A percentile compares a stretch with the other conserved stretches of the same genome.
phyloP scores from a whole-genome alignment of 2,888 invertebrate genomes.

The Troides helena region DNA sequence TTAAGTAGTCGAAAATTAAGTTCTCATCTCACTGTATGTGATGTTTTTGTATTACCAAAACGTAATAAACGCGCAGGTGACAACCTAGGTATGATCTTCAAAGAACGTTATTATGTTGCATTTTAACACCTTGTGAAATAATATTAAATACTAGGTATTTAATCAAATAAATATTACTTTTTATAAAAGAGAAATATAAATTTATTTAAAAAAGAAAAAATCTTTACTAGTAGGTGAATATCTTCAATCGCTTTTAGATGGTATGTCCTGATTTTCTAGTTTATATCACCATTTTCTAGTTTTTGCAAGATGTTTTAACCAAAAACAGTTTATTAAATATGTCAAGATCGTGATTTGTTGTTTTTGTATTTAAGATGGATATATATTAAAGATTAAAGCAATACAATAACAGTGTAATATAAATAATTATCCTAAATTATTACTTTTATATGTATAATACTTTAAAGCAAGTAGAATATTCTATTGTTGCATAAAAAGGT shows the following conservation, averaged over 20 bases:
- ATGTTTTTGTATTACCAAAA: conserved; percentile 30
- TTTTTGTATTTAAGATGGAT: no score
- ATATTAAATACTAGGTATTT: background rate
- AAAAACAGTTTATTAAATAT: no score
- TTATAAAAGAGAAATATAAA: no score
- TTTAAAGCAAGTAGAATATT: background rate
- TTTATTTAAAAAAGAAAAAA: no score
- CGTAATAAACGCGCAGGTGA: conserved; percentile 16
- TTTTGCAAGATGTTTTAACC: no score
- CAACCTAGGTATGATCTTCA: conserved; percentile 19
- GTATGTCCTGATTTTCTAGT: no score
- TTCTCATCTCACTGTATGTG: conserved; percentile 19
- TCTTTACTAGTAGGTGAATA: no score
- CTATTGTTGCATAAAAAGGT: background rate
- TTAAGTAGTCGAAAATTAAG: background rate
- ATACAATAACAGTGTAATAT: background rate
- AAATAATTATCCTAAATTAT: background rate
- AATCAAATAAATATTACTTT: background rate
- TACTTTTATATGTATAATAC: background rate
- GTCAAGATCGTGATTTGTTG: no score
- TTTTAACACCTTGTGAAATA: background rate
- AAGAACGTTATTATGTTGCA: conserved; percentile 17
- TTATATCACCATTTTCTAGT: no score
- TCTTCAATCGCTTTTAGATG: no score
- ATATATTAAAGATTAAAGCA: no score